Evolutionary conservation across 2,113 vertebrate species (phyloP), one percentile per base, ranked within the genome.

Genomic region (Alaudala cheleensis): DNA sequence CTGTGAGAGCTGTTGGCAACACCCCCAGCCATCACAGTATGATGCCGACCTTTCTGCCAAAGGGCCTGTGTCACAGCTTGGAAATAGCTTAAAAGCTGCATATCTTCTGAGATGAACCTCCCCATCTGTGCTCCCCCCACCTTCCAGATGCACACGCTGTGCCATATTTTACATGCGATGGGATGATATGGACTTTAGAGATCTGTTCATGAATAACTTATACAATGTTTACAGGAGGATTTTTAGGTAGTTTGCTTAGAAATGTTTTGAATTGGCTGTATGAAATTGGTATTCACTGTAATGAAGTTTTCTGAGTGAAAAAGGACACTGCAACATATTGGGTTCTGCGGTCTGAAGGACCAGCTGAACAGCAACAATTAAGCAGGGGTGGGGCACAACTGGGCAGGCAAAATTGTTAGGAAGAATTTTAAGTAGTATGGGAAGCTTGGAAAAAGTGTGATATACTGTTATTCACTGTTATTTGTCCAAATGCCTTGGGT

Each of bases 191-290:
- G 85, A 64, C 69, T 62, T 89, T 49, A 57, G 65, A 57, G 69
- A 89, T 92, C 40, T 88, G 60, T 62, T 92, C 3, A 93, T 92
- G 15, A 94, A 94, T 95, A 93, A 92, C 88, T 95, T 86, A 88
- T 58, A 61, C 65, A 73, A 47, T 91, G 62, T 94, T 96, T 93
- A 91, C 86, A 82, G 16, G 70, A 90, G 79, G 83, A 96, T 93
- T 94, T 95, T 96, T 91, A 76, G 70, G 69, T 64, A 81, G 81
- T 93, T 95, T 96, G 61, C 92, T 94, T 42, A 90, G 93, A 93
- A 94, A 33, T 33, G 28, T 85, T 94, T 92, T 85, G 86, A 83
- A 85, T 72, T 88, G 60, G 56, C 37, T 88, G 65, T 44, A 57
- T 60, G 18, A 81, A 92, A 96, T 73, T 87, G 56, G 37, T 89